A percentile compares a stretch with the other conserved stretches of the same genome.
These are phyloP conservation scores for Meandrusa payeni DNA, from an alignment of 2,888 invertebrate species.

Conservation along the genomic window DNA sequence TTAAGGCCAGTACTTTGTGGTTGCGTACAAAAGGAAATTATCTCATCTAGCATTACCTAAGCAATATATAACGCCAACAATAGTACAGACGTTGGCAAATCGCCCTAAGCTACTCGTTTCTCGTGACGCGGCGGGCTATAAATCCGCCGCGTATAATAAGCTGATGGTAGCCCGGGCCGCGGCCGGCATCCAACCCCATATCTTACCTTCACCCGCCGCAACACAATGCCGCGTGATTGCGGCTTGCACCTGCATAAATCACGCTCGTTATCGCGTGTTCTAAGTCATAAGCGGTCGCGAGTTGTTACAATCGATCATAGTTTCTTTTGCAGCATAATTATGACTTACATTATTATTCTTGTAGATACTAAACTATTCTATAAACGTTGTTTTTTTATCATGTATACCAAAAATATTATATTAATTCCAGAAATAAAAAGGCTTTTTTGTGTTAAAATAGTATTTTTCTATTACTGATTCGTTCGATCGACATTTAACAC, in stretches of 20 bases:
- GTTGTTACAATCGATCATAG: too few species aligned
- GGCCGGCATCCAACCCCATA: slow-evolving; percentile 28
- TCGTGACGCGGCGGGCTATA: slow-evolving; percentile 21
- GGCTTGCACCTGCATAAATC: slow-evolving; percentile 68
- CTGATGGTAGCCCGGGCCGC: slow-evolving; percentile 23
- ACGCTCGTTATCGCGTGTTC: slow-evolving; percentile 38
- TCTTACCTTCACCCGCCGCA: slow-evolving; percentile 37
- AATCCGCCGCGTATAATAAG: slow-evolving; percentile 25
- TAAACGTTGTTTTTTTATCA: too few species aligned
- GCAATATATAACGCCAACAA: slow-evolving; percentile 23
- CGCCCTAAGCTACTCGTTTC: slow-evolving; percentile 24
- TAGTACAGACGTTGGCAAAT: slow-evolving; percentile 23
- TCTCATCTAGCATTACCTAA: slow-evolving; percentile 19
- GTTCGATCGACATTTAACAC: too few species aligned
- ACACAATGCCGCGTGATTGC: slow-evolving; percentile 68
- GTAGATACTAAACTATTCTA: too few species aligned
- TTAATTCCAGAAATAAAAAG: too few species aligned
- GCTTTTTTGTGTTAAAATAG: too few species aligned
- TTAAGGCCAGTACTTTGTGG: neutral
- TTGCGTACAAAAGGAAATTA: slow-evolving; percentile 18
- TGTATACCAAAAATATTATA: too few species aligned
- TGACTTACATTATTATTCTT: too few species aligned
- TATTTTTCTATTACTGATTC: too few species aligned
- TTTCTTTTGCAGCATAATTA: too few species aligned
- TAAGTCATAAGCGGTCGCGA: slow-evolving; percentile 29